Conservation (phyloP, 2,797 vertebrate genomes). For the Galago senegalensis region DNA sequence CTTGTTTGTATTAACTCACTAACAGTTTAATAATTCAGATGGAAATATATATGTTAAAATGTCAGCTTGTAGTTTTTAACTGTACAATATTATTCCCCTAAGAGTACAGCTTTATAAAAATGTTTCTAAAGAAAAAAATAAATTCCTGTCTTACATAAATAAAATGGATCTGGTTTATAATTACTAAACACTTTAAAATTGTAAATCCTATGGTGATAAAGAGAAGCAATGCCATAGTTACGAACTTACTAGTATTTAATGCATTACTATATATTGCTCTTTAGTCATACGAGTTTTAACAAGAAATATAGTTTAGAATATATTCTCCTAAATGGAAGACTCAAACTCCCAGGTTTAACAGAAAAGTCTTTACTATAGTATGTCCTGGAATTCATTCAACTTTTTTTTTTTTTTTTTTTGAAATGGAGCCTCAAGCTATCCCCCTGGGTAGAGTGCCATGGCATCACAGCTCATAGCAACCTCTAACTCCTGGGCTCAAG, state of each 20-base stretch:
- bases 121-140: background rate
- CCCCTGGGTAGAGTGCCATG: no score
- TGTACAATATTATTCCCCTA: background rate
- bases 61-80: background rate
- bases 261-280: slow-evolving; percentile 4
- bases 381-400: slow-evolving; percentile 49
- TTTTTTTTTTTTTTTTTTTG: background rate
- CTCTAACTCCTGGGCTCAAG: no score
- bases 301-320: background rate
- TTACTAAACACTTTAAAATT: slow-evolving; percentile 53
- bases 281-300: slow-evolving; percentile 41
- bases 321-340: slow-evolving; percentile 36
- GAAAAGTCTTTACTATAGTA: slow-evolving; percentile 33
- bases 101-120: background rate
- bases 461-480: no score
- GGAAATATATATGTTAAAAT: slow-evolving; percentile 47
- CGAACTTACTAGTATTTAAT: slow-evolving; percentile 18
- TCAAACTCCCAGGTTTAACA: slow-evolving; percentile 41
- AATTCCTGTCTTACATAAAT: background rate
- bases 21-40: slow-evolving; percentile 49
- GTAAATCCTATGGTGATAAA: background rate
- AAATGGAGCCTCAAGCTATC: no score
- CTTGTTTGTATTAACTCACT: background rate
- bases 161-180: slow-evolving; percentile 20
- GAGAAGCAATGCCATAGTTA: slow-evolving; percentile 19